Conservation (phyloP, 2,888 invertebrate species). For the Drosophila limbata region DNA sequence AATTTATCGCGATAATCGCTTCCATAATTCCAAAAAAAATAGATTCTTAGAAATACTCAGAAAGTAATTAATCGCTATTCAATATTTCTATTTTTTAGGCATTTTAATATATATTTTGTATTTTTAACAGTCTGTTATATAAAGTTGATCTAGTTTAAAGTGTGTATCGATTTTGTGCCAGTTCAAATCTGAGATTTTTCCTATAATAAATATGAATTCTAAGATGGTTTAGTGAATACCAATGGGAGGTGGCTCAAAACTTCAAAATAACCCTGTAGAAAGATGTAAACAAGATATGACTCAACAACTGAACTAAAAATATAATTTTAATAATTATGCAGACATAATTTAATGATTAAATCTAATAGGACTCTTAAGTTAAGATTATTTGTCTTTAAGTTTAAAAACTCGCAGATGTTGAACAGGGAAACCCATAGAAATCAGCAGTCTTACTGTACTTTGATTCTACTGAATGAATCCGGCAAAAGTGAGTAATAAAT, state of each 20-base stretch:
- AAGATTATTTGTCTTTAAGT: background rate
- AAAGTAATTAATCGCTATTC: background rate
- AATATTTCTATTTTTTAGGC: too few species aligned
- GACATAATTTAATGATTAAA: background rate
- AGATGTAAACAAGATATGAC: background rate
- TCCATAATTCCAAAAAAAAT: too few species aligned
- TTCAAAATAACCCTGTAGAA: background rate
- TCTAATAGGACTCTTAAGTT: background rate
- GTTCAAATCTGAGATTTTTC: background rate
- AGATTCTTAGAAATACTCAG: too few species aligned
- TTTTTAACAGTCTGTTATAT: background rate
- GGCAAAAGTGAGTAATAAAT: constrained; percentile 44
- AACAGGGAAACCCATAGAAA: constrained; percentile 18
- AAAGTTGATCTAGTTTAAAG: background rate
- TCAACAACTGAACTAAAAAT: background rate
- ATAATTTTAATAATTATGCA: background rate
- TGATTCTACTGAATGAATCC: constrained; percentile 20
- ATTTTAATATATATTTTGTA: too few species aligned
- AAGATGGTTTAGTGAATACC: background rate
- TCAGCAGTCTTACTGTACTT: constrained; percentile 71
- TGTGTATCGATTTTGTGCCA: too few species aligned
- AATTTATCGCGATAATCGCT: too few species aligned
- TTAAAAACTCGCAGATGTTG: background rate
- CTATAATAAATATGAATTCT: background rate
- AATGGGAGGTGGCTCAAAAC: background rate